phyloP scores from a whole-genome alignment of 2,888 invertebrate genomes.

The Acanthosoma haemorrhoidale region DNA sequence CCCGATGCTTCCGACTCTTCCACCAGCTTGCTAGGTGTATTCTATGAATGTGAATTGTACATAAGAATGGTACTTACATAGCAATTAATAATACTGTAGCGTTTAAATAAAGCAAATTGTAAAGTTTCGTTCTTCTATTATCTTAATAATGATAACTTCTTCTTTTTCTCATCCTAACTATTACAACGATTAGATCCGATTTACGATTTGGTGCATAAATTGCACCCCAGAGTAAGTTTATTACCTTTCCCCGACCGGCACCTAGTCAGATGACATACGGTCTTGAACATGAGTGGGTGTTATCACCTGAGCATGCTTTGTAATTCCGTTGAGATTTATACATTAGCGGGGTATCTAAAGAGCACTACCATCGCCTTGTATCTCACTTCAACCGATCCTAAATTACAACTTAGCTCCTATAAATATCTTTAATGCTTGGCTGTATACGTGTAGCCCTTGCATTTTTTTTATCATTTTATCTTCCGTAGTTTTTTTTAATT shows the following conservation, averaged over 20 bases:
- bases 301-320: constrained; percentile 10
- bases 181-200: no score
- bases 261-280: background rate
- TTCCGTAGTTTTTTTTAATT: no score
- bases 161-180: no score
- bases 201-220: background rate
- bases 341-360: background rate
- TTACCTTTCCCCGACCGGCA: background rate
- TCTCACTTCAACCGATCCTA: background rate
- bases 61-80: no score
- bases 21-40: no score
- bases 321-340: constrained; percentile 8
- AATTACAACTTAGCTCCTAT: background rate
- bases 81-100: no score
- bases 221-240: background rate
- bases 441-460: background rate
- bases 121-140: no score
- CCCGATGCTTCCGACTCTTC: no score
- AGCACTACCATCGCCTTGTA: constrained; percentile 1
- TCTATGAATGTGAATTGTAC: no score
- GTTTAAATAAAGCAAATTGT: no score
- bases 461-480: no score
- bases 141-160: no score
- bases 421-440: background rate
- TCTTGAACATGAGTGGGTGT: background rate